Evolutionary conservation across 2,888 invertebrate genomes (phyloP).

Genomic region (Elysia crispata): DNA sequence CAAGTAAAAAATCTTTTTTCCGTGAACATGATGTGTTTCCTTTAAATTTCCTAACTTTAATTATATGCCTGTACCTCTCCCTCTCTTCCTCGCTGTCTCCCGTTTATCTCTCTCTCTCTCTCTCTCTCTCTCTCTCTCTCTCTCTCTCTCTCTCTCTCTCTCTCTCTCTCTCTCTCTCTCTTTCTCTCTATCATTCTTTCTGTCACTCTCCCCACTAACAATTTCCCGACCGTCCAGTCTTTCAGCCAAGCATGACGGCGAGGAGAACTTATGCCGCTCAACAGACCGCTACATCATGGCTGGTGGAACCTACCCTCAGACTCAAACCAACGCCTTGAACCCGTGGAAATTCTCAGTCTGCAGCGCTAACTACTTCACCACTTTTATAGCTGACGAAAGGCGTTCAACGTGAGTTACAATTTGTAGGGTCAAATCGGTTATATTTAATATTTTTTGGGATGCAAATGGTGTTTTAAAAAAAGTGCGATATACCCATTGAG

Average conservation of each 20-base stretch:
- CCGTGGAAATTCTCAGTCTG: slow-evolving; percentile 68
- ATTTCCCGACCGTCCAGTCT: slow-evolving; percentile 56
- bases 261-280: slow-evolving; percentile 60
- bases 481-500: too few relatives aligned
- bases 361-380: slow-evolving; percentile 51
- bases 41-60: too few relatives aligned
- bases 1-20: too few relatives aligned
- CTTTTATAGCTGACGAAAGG: slow-evolving; percentile 26
- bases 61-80: too few relatives aligned
- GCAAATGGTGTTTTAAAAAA: too few relatives aligned
- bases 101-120: too few relatives aligned
- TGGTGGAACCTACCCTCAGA: slow-evolving; percentile 39
- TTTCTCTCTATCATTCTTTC: too few relatives aligned
- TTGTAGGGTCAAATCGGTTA: too few relatives aligned
- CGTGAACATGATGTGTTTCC: too few relatives aligned
- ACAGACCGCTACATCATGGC: slow-evolving; percentile 67
- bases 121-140: not conserved
- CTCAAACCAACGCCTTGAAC: slow-evolving; percentile 52
- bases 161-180: slow-evolving; percentile 17
- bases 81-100: too few relatives aligned
- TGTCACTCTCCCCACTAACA: not conserved
- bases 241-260: slow-evolving; percentile 66
- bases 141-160: slow-evolving; percentile 14
- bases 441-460: too few relatives aligned
- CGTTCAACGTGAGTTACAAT: not conserved